Evolutionary conservation across 30 jellyfish, hydroid and myxozoan species (phyloP).

Genomic region (Pelagia noctiluca): DNA sequence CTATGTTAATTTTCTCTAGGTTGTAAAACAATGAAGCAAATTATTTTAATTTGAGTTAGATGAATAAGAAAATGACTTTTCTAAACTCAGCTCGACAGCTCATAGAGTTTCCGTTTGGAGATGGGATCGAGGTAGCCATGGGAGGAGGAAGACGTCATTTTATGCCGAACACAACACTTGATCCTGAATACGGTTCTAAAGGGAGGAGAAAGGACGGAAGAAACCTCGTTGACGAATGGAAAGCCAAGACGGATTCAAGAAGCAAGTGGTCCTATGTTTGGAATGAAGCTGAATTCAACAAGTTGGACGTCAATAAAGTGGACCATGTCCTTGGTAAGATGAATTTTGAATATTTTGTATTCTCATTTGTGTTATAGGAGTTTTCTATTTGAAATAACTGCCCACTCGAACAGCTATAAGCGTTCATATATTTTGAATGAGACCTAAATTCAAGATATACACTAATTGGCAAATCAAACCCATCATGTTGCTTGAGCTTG

Average conservation of each 20-base stretch:
- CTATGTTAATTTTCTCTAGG: too few relatives aligned
- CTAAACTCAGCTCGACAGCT: slow-evolving; percentile 77
- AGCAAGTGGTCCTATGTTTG: slow-evolving; percentile 72
- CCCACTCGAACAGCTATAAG: too few relatives aligned
- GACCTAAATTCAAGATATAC: too few relatives aligned
- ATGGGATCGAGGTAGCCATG: slow-evolving; percentile 90
- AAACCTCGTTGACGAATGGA: slow-evolving; percentile 83
- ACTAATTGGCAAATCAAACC: too few relatives aligned
- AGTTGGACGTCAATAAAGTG: slow-evolving; percentile 69
- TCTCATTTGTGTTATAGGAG: too few relatives aligned
- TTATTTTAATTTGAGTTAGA: too few relatives aligned
- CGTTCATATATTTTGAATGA: too few relatives aligned
- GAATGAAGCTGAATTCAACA: slow-evolving; percentile 62
- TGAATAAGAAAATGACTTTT: too few relatives aligned
- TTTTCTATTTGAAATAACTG: too few relatives aligned
- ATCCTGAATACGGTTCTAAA: slow-evolving; percentile 45
- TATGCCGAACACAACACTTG: slow-evolving; percentile 49
- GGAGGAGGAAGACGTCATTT: slow-evolving; percentile 92
- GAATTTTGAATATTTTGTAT: background rate
- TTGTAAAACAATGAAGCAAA: too few relatives aligned
- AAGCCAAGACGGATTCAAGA: slow-evolving; percentile 37
- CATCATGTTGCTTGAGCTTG: too few relatives aligned
- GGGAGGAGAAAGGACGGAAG: slow-evolving; percentile 89
- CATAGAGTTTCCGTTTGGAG: slow-evolving; percentile 87
- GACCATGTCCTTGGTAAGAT: slow-evolving; percentile 84